Conservation (phyloP, 2,113 vertebrate species). For the Anoplopoma fimbria region DNA sequence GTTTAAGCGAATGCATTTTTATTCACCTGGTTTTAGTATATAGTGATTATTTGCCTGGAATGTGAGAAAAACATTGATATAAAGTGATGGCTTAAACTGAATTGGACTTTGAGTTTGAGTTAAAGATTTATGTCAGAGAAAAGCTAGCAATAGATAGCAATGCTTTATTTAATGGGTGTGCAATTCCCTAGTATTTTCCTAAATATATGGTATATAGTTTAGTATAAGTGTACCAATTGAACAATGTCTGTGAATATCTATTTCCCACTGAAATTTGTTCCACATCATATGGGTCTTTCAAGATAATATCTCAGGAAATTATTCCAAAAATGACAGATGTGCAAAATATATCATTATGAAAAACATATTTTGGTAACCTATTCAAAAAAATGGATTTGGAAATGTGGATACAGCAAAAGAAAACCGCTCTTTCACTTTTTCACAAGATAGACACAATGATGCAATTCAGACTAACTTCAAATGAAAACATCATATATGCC, state of each 20-base stretch:
- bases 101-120: background rate
- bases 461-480: background rate
- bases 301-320: background rate
- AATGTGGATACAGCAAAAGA: background rate
- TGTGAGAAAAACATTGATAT: background rate
- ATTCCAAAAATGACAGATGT: background rate
- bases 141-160: no score
- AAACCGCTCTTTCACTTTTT: background rate
- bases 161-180: background rate
- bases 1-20: background rate
- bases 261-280: background rate
- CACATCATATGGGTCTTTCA: background rate
- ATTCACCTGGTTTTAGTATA: background rate
- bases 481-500: background rate
- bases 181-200: background rate
- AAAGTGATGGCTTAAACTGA: background rate
- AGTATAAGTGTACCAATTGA: background rate
- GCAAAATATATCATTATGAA: background rate
- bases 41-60: background rate
- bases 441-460: background rate
- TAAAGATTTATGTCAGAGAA: background rate
- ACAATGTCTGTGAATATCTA: background rate
- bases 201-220: no score
- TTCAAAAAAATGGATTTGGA: background rate
- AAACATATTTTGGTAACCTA: background rate